Base-by-base conservation (phyloP, 2,113 vertebrate species). In the Syrmaticus mikado region DNA sequence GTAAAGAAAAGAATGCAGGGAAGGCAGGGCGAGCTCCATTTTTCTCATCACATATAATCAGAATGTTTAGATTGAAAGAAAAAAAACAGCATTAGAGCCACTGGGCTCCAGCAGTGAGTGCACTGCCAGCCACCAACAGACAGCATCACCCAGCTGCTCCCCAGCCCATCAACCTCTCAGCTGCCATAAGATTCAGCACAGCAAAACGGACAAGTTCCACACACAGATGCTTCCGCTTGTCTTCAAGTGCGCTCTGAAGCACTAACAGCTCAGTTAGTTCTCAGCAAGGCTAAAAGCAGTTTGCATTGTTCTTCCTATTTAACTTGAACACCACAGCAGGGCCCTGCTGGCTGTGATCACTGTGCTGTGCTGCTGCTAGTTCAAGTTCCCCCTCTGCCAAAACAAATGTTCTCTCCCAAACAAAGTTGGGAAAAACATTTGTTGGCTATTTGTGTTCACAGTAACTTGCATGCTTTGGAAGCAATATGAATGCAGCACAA, bases 151-250 rank as follows among this genome's bases (percentile, higher is more conserved):
- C 6, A 34, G 14, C 1, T 3, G 43, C 21, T 57, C 28, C 43
- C 32, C 38, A 60, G 0, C 8, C 57, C 17, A 28, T 32, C 16
- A 40, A 58, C 20, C 21, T 53, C 16, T 30, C 7, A 24, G 13
- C 24, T 25, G 24, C 24, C 22, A 25, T n/a, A 16, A 46, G 25
- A 19, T 13, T 10, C n/a, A n/a, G 0, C 0, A 0, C 3, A 64
- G 41, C 40, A 65, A 32, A 70, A 53, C 2, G 6, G 24, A 30
- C 21, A 38, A 1, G 0, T 17, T 68, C 7, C 19, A 10, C 1
- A 10, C 1, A 11, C 2, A 10, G 18, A 38, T 10, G 14, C 15
- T 34, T 27, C 2, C 28, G 43, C 34, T 73, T 32, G 78, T 19
- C 58, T 71, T n/a, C 48, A 11, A 38, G 52, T 1, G 8, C 21